Evolutionary conservation across 2,888 invertebrate genomes (phyloP).

Genomic region (Epiblema foenella): DNA sequence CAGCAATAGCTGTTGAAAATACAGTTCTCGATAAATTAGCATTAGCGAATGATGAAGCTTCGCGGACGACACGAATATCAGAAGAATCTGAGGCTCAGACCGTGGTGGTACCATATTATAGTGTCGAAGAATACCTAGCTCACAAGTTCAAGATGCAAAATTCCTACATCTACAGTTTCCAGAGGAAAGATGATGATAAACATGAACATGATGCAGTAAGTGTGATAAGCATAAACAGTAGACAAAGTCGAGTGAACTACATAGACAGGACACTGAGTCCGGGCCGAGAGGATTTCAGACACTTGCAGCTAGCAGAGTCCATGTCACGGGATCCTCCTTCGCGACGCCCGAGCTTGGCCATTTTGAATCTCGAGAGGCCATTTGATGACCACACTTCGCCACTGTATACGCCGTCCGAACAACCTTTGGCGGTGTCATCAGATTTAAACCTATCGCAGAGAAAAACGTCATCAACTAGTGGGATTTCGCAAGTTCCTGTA

Average conservation of each 20-base stretch:
- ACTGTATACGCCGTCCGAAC: background rate
- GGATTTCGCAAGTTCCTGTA: background rate
- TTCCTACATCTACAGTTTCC: background rate
- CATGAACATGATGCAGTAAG: background rate
- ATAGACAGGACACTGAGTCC: background rate
- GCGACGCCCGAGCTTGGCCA: too few relatives aligned
- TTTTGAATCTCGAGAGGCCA: constrained; percentile 12
- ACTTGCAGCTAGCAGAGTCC: constrained; percentile 21
- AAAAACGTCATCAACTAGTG: background rate
- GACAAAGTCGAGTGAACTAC: background rate
- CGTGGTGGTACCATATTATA: background rate
- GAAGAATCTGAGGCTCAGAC: background rate
- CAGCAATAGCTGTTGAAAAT: constrained; percentile 1
- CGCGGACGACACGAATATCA: background rate
- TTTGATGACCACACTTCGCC: background rate
- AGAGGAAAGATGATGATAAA: background rate
- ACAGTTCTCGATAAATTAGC: background rate
- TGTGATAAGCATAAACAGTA: background rate
- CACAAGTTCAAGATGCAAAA: constrained; percentile 30
- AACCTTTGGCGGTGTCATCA: background rate
- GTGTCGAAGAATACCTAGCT: constrained; percentile 32
- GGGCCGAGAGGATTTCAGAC: background rate
- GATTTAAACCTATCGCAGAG: background rate
- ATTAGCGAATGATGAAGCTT: background rate
- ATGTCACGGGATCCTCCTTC: background rate